phyloP scores from a whole-genome alignment of 2,888 invertebrate species.

The Limnephilus marmoratus region DNA sequence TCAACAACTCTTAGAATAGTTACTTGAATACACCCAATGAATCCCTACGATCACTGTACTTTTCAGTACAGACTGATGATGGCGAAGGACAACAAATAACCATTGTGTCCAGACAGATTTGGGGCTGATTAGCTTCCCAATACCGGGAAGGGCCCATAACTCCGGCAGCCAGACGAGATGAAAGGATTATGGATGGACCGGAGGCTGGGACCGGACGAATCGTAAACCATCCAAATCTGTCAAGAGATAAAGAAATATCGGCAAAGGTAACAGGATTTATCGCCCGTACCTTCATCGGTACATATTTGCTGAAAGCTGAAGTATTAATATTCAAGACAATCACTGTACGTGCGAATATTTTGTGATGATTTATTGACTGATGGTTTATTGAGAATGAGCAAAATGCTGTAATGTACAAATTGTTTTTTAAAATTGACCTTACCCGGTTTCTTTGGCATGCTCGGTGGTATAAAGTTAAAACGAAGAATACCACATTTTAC shows the following conservation, averaged over 20 bases:
- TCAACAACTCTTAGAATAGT: neutral
- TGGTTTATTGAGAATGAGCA: neutral
- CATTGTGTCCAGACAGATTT: neutral
- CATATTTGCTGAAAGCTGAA: slow-evolving; percentile 15
- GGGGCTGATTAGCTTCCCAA: neutral
- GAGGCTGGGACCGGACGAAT: neutral
- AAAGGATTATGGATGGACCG: slow-evolving; percentile 26
- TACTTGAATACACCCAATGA: neutral
- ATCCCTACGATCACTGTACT: too few species aligned
- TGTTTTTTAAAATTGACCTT: neutral
- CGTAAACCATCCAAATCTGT: slow-evolving; percentile 37
- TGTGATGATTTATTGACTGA: neutral
- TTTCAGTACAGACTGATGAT: neutral
- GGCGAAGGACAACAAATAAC: neutral
- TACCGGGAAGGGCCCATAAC: slow-evolving; percentile 17
- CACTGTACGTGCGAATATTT: neutral
- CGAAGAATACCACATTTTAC: neutral
- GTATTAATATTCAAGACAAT: neutral
- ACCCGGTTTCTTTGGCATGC: neutral
- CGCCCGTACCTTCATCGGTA: neutral
- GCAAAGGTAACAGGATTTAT: slow-evolving; percentile 17
- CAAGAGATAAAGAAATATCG: slow-evolving; percentile 16
- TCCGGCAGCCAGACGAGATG: slow-evolving; percentile 29
- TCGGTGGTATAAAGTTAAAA: neutral
- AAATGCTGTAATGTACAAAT: neutral